These are phyloP conservation scores for Lycophotia porphyrea DNA, from an alignment of 2,888 invertebrate genomes.

Conservation along the genomic window DNA sequence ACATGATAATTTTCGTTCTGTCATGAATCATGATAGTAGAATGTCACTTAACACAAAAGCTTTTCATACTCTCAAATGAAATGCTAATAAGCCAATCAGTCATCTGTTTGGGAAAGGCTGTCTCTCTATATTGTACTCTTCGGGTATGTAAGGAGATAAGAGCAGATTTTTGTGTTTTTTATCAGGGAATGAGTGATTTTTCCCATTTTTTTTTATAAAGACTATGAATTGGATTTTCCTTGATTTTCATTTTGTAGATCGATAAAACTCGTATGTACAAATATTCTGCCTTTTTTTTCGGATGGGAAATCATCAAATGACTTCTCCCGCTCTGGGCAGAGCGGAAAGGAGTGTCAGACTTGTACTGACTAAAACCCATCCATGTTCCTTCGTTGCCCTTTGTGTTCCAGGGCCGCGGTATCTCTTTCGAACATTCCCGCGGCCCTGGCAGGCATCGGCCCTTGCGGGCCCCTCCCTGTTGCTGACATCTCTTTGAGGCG, in stretches of 20 bases:
- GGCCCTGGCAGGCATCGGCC: too few species aligned
- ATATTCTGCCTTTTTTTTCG: too few species aligned
- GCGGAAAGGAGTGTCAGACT: too few species aligned
- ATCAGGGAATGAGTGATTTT: background rate
- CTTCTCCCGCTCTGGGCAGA: too few species aligned
- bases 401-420: too few species aligned
- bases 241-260: background rate
- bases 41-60: slow-evolving; percentile 72
- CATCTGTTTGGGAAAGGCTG: slow-evolving; percentile 72
- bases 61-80: slow-evolving; percentile 64
- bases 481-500: too few species aligned
- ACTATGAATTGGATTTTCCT: background rate
- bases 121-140: background rate
- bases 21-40: slow-evolving; percentile 47
- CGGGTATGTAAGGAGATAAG: background rate
- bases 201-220: background rate
- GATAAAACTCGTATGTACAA: too few species aligned
- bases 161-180: background rate
- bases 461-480: too few species aligned
- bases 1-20: slow-evolving; percentile 51
- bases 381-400: too few species aligned
- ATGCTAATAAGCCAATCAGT: slow-evolving; percentile 71
- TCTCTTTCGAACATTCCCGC: too few species aligned
- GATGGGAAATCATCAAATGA: too few species aligned
- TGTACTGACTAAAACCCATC: too few species aligned